These are phyloP conservation scores for Busseola fusca DNA, from an alignment of 2,888 invertebrate species.

Conservation along the genomic window DNA sequence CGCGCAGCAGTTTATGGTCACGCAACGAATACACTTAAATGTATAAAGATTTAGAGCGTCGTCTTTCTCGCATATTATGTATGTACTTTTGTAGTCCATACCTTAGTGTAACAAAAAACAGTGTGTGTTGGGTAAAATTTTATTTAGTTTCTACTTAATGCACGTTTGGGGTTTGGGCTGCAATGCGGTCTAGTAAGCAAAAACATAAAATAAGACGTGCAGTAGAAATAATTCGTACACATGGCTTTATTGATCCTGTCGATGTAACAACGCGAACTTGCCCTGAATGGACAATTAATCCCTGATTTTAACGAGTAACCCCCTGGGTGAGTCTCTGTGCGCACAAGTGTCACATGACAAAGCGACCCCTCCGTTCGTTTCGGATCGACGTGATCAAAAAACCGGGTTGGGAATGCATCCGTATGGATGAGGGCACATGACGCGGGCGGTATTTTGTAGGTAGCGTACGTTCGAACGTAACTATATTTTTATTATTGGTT, in stretches of 20 bases:
- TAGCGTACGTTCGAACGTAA: slow-evolving; percentile 36
- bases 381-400: slow-evolving; percentile 84
- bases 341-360: slow-evolving; percentile 88
- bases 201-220: slow-evolving; percentile 16
- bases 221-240: slow-evolving; percentile 37
- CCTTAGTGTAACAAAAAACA: not conserved
- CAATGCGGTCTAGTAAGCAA: not conserved
- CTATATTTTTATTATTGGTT: slow-evolving; percentile 25
- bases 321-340: slow-evolving; percentile 80
- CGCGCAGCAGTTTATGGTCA: slow-evolving; percentile 73
- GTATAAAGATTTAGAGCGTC: slow-evolving; percentile 54
- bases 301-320: slow-evolving; percentile 82
- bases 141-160: not conserved
- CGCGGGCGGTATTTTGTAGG: slow-evolving; percentile 52
- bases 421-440: slow-evolving; percentile 74
- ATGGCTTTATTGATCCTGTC: slow-evolving; percentile 60
- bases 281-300: slow-evolving; percentile 80
- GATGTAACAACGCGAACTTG: slow-evolving; percentile 60
- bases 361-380: slow-evolving; percentile 83
- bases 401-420: slow-evolving; percentile 84
- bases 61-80: slow-evolving; percentile 38
- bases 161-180: not conserved
- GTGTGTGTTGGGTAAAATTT: not conserved
- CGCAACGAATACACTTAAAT: slow-evolving; percentile 67
- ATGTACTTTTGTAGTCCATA: not conserved